These are phyloP conservation scores for Philaenus spumarius DNA, from an alignment of 1,140 invertebrate genomes.

Conservation along the genomic window DNA sequence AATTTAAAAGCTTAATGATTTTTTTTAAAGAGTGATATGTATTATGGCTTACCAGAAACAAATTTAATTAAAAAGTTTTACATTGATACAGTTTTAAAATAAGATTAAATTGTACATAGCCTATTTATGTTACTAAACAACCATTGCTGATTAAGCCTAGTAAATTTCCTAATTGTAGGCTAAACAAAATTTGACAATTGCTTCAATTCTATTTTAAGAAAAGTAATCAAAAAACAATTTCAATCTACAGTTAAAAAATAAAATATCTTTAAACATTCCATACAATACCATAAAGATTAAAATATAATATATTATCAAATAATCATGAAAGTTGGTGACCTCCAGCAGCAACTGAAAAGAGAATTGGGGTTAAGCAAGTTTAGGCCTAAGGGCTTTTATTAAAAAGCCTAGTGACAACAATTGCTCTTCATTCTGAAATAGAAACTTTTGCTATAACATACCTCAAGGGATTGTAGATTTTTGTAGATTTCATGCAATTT, in stretches of 20 bases:
- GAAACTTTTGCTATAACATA: background rate
- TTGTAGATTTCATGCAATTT: background rate
- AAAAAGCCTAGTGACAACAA: background rate
- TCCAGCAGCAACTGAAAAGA: slow-evolving; percentile 8
- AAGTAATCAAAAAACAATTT: background rate
- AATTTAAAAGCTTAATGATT: too few species aligned
- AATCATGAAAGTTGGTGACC: slow-evolving; percentile 5
- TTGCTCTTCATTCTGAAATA: background rate
- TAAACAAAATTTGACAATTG: background rate
- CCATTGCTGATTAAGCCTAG: too few species aligned
- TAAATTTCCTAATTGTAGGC: background rate
- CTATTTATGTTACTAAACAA: too few species aligned
- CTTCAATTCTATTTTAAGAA: background rate
- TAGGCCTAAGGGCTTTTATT: background rate
- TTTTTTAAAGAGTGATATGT: too few species aligned
- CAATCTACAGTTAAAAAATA: background rate
- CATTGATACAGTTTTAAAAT: too few species aligned
- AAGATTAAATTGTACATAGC: too few species aligned
- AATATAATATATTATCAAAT: background rate
- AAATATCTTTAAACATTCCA: background rate
- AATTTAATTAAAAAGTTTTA: background rate
- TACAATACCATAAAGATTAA: too few species aligned
- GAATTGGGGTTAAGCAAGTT: slow-evolving; percentile 10
- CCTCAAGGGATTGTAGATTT: background rate
- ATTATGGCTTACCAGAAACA: too few species aligned